Conservation (phyloP, 2,888 invertebrate genomes). For the Limnephilus auricula region DNA sequence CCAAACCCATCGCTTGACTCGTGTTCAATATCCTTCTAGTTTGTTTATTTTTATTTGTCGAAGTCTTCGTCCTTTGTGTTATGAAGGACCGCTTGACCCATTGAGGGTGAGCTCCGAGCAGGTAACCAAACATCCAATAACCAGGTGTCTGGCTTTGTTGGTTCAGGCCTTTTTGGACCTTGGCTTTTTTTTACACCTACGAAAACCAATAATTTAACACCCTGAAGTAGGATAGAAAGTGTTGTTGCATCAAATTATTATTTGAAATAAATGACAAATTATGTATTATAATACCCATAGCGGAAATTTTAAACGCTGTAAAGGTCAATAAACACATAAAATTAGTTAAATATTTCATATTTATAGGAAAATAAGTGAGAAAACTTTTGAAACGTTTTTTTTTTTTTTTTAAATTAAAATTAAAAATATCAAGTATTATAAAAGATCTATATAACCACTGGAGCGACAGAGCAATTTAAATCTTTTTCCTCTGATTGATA, state of each 20-base stretch:
- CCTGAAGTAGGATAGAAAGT: background rate
- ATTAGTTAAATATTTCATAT: too few species aligned
- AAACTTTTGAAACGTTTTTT: too few species aligned
- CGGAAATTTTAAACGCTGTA: too few species aligned
- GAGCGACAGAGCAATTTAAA: too few species aligned
- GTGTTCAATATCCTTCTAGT: conserved; percentile 5
- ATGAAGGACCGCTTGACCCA: background rate
- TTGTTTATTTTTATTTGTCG: conserved; percentile 11
- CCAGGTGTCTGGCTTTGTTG: background rate
- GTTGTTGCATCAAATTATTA: background rate
- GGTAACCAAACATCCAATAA: background rate
- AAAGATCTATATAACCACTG: too few species aligned
- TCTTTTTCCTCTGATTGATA: too few species aligned
- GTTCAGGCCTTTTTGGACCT: background rate
- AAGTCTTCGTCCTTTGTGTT: background rate
- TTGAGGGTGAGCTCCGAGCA: background rate
- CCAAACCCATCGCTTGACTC: background rate
- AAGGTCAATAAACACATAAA: too few species aligned
- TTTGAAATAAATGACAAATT: background rate
- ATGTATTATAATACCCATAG: too few species aligned
- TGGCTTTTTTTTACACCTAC: background rate
- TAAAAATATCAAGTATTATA: too few species aligned
- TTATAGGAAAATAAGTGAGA: too few species aligned
- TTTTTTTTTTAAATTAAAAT: too few species aligned
- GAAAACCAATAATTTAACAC: background rate